A percentile compares a stretch with the other conserved stretches of the same genome.
Conservation (phyloP, 2,888 invertebrate genomes). For the Gastracanthus pulcherrimus region DNA sequence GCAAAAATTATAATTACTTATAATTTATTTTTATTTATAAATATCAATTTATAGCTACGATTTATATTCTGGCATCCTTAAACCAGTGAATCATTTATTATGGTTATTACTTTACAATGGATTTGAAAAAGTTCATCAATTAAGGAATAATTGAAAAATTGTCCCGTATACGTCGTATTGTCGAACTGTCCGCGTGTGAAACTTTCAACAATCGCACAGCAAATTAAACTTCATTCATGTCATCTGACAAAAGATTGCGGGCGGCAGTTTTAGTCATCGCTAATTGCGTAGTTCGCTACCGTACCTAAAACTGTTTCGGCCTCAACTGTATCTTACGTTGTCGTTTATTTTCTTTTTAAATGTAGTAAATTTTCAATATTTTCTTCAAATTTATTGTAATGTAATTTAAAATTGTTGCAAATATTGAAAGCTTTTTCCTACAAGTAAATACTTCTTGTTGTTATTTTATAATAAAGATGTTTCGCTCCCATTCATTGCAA, state of each 20-base stretch:
- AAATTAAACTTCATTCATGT: constrained; percentile 5
- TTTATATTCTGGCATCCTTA: too few species aligned
- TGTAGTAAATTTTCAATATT: neutral
- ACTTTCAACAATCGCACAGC: constrained; percentile 1
- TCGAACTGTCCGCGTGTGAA: neutral
- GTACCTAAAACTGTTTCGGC: constrained; percentile 31
- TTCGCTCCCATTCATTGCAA: neutral
- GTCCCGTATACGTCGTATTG: neutral
- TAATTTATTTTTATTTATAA: too few species aligned
- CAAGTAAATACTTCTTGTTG: neutral
- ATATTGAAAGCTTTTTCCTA: too few species aligned
- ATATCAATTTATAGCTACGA: neutral
- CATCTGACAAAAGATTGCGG: constrained; percentile 37
- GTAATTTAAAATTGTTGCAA: too few species aligned
- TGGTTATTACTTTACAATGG: neutral
- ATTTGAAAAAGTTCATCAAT: neutral
- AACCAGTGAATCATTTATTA: too few species aligned
- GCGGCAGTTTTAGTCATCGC: constrained; percentile 21
- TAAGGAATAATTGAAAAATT: neutral
- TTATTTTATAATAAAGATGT: neutral
- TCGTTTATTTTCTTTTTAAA: neutral
- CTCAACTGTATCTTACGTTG: neutral
- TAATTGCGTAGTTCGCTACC: constrained; percentile 35
- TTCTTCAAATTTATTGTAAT: neutral
- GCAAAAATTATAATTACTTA: too few species aligned